A percentile compares a stretch with the other conserved stretches of the same genome.
These are phyloP conservation scores for Callocephalon fimbriatum DNA, from an alignment of 2,113 vertebrate species.

Conservation along the genomic window DNA sequence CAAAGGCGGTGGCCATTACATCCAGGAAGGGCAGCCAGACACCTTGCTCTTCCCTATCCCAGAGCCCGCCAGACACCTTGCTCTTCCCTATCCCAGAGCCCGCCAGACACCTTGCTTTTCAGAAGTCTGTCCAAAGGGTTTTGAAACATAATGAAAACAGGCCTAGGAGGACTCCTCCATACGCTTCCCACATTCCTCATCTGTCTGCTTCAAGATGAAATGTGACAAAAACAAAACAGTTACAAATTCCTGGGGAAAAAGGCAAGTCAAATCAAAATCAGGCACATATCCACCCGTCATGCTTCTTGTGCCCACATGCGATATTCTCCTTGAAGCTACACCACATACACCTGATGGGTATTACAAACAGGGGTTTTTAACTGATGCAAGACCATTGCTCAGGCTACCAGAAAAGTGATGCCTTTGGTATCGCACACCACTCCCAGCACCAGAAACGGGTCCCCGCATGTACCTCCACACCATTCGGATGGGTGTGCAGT, in stretches of 20 bases:
- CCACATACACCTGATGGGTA: neutral
- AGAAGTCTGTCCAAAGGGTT: slow-evolving; percentile 10
- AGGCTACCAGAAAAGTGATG: neutral
- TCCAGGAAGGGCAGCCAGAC: neutral
- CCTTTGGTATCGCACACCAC: neutral
- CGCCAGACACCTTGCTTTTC: neutral
- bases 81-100: neutral
- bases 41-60: neutral
- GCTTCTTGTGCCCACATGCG: accelerated
- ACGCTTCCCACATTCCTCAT: neutral
- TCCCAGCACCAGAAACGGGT: accelerated
- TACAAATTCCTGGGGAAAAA: neutral
- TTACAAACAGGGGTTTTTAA: neutral
- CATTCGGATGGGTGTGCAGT: too few species aligned
- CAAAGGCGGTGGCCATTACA: neutral
- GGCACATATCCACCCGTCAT: accelerated
- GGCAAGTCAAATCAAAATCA: neutral
- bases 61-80: neutral
- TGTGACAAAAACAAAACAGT: neutral
- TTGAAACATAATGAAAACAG: neutral
- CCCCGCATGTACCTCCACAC: accelerated
- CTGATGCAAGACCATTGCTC: neutral
- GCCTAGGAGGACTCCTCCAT: neutral
- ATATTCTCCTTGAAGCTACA: neutral
- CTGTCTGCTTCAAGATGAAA: neutral